Evolutionary conservation across 2,888 invertebrate genomes (phyloP), one percentile per base, ranked within the genome.

Genomic region (Lepidocyrtinus sp.): DNA sequence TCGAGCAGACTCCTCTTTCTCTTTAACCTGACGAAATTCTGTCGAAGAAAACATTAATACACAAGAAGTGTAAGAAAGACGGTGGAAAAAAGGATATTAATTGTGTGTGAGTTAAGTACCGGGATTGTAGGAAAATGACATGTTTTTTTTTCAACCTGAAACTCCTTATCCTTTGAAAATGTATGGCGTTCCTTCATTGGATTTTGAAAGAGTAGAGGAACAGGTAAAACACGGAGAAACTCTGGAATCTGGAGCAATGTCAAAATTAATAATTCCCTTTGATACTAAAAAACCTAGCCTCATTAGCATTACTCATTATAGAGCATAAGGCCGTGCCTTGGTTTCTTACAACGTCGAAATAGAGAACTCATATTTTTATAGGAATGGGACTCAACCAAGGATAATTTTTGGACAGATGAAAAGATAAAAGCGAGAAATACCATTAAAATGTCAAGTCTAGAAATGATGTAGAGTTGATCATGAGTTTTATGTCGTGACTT

Each of bases 231-330:
- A 50, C 5, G 36, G 36, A 36, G 36, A 5, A 36, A 12, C 36
- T 36, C 5, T 21, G 19, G 59, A 19, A 59, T 21, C 19, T 9
- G n/a, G 2, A n/a, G 55, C n/a, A 55, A 19, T 59, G 59, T 59
- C 21, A 59, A 55, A 67, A 64, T 65, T 59, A 71, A 71, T 77
- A 77, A 77, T 45, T 71, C 76, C 36, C 59, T 77, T 77, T 65
- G 71, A 65, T 71, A 50, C 45, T 12, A 45, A 15, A 69, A 76
- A 21, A 21, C 19, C 7, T 59, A 59, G 59, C 19, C 59, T 59
- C 59, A 59, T 59, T 59, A 59, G 7, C 22, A 9, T 59, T 21
- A 59, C 21, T 59, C 59, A 59, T 59, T 59, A 59, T 21, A 59
- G 22, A 21, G 21, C 59, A 59, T 59, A 21, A 21, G 22, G 21